Conservation (phyloP, 2,888 invertebrate species). For the Chalcosyrphus nemorum region DNA sequence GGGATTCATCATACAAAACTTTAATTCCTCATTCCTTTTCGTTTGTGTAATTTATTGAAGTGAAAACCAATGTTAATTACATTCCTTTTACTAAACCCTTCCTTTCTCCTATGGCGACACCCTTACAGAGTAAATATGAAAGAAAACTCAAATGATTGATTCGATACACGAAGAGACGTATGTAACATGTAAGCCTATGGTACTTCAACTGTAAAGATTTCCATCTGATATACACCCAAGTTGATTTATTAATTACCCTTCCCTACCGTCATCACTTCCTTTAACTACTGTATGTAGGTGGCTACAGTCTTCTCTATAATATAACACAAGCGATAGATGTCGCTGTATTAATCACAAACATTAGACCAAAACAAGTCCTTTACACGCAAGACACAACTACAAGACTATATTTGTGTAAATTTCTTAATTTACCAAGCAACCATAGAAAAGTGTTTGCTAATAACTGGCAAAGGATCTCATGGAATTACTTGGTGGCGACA, state of each 20-base stretch:
- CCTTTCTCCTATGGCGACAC: not conserved
- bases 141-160: slow-evolving; percentile 34
- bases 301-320: too few species aligned
- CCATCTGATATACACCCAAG: slow-evolving; percentile 9
- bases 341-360: slow-evolving; percentile 54
- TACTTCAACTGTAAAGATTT: slow-evolving; percentile 8
- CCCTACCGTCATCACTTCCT: slow-evolving; percentile 39
- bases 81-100: slow-evolving; percentile 17
- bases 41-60: slow-evolving; percentile 12
- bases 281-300: not conserved
- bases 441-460: slow-evolving; percentile 14
- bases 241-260: slow-evolving; percentile 47
- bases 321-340: slow-evolving; percentile 18
- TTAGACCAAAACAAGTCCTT: slow-evolving; percentile 27
- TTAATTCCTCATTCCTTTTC: not conserved
- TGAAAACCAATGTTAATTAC: slow-evolving; percentile 30
- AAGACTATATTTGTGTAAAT: slow-evolving; percentile 43
- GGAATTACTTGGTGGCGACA: slow-evolving; percentile 42
- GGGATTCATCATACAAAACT: slow-evolving; percentile 28
- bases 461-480: slow-evolving; percentile 25
- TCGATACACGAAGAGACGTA: slow-evolving; percentile 3
- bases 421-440: slow-evolving; percentile 47
- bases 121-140: not conserved
- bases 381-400: slow-evolving; percentile 29
- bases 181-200: not conserved